Conservation (phyloP, 2,113 vertebrate species). For the Neopipo cinnamomea region DNA sequence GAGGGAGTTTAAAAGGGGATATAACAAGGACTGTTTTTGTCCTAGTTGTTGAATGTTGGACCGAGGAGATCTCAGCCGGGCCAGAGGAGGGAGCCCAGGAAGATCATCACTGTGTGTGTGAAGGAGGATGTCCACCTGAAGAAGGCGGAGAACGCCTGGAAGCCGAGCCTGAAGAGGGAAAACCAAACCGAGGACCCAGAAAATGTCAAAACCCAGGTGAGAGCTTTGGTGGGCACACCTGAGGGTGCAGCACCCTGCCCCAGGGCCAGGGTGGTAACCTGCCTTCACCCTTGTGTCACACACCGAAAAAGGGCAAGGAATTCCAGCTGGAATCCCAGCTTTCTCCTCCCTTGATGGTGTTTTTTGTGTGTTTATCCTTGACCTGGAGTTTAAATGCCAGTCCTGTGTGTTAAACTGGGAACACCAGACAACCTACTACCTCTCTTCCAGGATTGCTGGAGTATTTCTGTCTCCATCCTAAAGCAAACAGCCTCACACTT, state of each 20-base stretch:
- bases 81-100: slow-evolving; percentile 86
- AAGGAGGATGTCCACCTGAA: slow-evolving; percentile 91
- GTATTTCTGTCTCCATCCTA: not conserved
- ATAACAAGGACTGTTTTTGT: slow-evolving; percentile 63
- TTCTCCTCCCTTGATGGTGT: not conserved
- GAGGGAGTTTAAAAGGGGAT: not conserved
- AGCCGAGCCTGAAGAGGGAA: slow-evolving; percentile 87
- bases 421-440: not conserved
- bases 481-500: not conserved
- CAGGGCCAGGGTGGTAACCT: not conserved
- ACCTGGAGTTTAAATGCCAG: not conserved
- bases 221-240: not conserved
- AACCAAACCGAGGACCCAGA: slow-evolving; percentile 80
- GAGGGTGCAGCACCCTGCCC: not conserved
- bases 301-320: not conserved
- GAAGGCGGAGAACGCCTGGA: slow-evolving; percentile 95
- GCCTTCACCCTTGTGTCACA: not conserved
- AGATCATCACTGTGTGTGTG: slow-evolving; percentile 93
- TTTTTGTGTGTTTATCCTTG: not conserved
- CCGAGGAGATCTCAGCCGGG: slow-evolving; percentile 78
- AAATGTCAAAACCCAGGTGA: slow-evolving; percentile 85
- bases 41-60: slow-evolving; percentile 85
- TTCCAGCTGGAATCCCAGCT: not conserved
- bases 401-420: not conserved
- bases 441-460: not conserved